Percentiles rank a stretch among this genome's conserved stretches.
Evolutionary conservation across 2,113 vertebrate genomes (phyloP).

Genomic region (Malaclemys terrapin): DNA sequence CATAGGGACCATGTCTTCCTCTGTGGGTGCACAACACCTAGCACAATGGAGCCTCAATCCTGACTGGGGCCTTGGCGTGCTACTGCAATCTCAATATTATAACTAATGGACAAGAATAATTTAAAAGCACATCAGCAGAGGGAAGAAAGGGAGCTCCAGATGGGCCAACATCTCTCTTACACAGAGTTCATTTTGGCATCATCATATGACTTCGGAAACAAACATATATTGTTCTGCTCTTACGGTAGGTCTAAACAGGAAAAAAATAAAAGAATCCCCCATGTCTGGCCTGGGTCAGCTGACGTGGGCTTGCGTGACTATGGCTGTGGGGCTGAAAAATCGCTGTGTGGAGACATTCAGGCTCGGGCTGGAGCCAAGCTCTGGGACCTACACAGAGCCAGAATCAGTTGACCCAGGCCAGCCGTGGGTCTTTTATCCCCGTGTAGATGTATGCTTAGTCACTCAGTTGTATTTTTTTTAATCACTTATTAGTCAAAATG

Average conservation of each 20-base stretch:
- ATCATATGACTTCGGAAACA: neutral
- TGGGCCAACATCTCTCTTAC: accelerated
- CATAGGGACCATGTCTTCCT: neutral
- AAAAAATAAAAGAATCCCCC: neutral
- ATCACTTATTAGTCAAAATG: neutral
- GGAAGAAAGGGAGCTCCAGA: neutral
- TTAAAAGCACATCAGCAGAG: neutral
- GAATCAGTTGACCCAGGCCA: neutral
- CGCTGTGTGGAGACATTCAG: neutral
- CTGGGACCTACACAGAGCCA: neutral
- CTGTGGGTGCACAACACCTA: neutral
- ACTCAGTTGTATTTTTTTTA: neutral
- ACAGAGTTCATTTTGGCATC: neutral
- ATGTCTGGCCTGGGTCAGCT: neutral
- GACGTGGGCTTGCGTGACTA: neutral
- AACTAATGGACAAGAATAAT: neutral
- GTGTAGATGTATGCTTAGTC: neutral
- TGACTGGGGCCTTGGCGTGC: no score
- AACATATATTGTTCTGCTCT: neutral
- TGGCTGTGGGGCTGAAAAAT: neutral
- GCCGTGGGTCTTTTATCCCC: neutral
- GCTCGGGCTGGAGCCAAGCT: neutral
- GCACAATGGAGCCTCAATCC: accelerated
- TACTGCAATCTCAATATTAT: neutral
- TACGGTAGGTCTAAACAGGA: neutral